Conservation (phyloP, 2,888 invertebrate genomes). For the Cerastis rubricosa region DNA sequence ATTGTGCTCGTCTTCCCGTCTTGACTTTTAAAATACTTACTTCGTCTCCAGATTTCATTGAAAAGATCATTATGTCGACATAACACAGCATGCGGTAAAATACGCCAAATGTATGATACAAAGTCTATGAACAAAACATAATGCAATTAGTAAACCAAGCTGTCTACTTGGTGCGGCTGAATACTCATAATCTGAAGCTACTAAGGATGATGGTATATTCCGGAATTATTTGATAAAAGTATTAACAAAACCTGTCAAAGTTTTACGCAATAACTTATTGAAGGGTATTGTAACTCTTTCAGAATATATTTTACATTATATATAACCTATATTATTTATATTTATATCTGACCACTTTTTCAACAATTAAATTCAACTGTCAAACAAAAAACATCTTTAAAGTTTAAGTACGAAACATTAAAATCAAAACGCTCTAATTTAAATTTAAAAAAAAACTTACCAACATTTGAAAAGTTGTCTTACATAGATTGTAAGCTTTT, state of each 20-base stretch:
- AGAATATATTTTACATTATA: no score
- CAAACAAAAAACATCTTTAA: not conserved
- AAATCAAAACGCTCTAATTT: not conserved
- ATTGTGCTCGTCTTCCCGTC: no score
- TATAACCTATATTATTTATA: no score
- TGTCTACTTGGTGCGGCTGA: no score
- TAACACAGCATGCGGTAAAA: conserved; percentile 3
- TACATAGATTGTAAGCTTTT: conserved; percentile 39
- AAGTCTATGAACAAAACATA: not conserved
- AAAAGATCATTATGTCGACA: not conserved
- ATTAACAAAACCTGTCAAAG: no score
- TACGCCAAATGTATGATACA: conserved; percentile 5
- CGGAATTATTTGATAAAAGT: no score
- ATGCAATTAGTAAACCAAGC: not conserved
- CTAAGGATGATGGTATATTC: no score
- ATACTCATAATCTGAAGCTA: no score
- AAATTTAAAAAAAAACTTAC: conserved; percentile 38
- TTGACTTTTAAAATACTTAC: conserved; percentile 1
- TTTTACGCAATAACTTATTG: no score
- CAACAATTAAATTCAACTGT: not conserved
- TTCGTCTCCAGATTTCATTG: not conserved
- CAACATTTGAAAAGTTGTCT: conserved; percentile 41
- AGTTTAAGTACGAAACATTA: not conserved
- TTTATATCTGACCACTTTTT: not conserved
- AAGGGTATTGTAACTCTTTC: no score